Evolutionary conservation across 2,113 vertebrate genomes (phyloP), one percentile per base, ranked within the genome.

Genomic region (Oryzias melastigma): DNA sequence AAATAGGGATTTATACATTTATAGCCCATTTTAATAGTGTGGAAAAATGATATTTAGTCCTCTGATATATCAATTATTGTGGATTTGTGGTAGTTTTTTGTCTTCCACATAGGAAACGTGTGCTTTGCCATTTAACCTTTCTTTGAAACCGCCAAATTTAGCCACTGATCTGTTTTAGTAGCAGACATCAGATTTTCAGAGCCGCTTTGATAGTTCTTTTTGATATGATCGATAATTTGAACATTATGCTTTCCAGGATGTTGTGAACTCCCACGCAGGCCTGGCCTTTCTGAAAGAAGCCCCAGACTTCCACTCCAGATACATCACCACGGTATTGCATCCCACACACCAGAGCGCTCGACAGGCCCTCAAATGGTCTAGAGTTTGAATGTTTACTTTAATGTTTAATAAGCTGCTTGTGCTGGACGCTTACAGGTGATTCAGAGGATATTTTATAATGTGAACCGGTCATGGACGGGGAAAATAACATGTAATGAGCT

Each of bases 401-500:
- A 35, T 35, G 35, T 35, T 35, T 35, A 35, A 35, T 8, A 8
- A 2, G 35, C 35, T 35, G 35, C 35, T 35, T 35, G 2, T 35
- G 35, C 12, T 35, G 35, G 10, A 35, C 7, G 35, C 35, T 82
- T 62, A 12, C 87, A 99, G 97, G 96, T 99, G 66, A 91, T 95
- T 65, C 97, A 99, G 80, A 93, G 97, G 86, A 96, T 98, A 90
- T 99, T 97, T 92, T 98, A 99, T 82, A 92, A 92, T 1, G 95
- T 96, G 61, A 99, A 98, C 84, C 89, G 96, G 61, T 96, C 96
- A 3, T 99, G 97, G 97, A 94, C 93, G 1, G 96, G 96, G 53
- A 93, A 92, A 80, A 97, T 98, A 81, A 94, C 94, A 2, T 93
- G 89, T 58, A 79, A 92, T 0, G 97, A 99, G 72, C 95, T 99